Base-by-base conservation (phyloP, 1,140 invertebrate species). In the Diorhabda sublineata region DNA sequence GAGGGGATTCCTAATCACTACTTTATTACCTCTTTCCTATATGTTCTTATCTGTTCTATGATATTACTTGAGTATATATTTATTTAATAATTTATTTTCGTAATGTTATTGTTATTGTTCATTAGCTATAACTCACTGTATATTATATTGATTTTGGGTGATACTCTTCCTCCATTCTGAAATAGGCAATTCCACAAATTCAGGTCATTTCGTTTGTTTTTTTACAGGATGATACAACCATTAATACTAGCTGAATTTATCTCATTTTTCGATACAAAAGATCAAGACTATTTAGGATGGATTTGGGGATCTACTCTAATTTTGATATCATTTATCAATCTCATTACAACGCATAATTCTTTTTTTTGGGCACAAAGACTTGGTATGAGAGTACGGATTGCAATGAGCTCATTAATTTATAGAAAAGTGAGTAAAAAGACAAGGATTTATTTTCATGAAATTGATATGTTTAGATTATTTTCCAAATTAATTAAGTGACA, bases 361-460 rank as follows among this genome's bases (percentile, higher is more conserved):
- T 78, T 72, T 60, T 75, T 85, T 61, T 81, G 79, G 42, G 79
- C 79, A 70, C 70, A 78, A 70, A 78, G 83, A 73, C 79, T 86
- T 70, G 86, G 85, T 59, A 86, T 86, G 85, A 77, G 84, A 74
- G 75, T 84, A 69, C 76, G 85, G 69, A 80, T 86, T 26, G 85
- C 85, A 2, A 82, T 81, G 70, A 84, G 83, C 62, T 85, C 85
- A 2, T 74, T 87, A 26, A 80, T 87, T 60, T 87, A 87, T 71
- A 80, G 84, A 80, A 86, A 87, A 78, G 84, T 85, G 78, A 63
- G 76, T 78, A 5, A 11, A 59, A 59, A 7, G 6, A 56, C 6
- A 56, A n/a, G 52, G 6, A 56, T 56, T 7, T 7, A 56, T 56
- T 2, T 56, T 56, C n/a, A 7, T 56, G 52, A 56, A 56, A 56